Percentiles rank a stretch among this genome's conserved stretches.
Conservation (phyloP, 1,140 invertebrate species). For the Drosophila ambigua region DNA sequence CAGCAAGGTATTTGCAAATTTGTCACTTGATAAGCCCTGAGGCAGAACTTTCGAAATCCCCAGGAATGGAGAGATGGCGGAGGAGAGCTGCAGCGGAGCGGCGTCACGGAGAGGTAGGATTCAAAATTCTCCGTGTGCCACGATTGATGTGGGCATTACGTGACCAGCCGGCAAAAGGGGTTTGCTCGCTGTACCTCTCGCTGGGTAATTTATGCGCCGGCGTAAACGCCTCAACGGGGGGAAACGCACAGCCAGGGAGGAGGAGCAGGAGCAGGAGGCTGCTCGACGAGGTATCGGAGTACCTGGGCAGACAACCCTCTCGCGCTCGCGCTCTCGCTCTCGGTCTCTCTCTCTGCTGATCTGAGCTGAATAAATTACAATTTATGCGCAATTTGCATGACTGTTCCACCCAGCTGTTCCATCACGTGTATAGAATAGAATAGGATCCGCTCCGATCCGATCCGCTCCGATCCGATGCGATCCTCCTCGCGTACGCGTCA, state of each 20-base stretch:
- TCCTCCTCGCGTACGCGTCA: slow-evolving; percentile 42
- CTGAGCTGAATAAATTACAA: slow-evolving; percentile 76
- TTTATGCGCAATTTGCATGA: slow-evolving; percentile 80
- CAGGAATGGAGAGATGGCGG: slow-evolving; percentile 9
- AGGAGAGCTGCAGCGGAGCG: slow-evolving; percentile 12
- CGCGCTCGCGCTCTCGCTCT: background rate
- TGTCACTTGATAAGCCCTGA: slow-evolving; percentile 73
- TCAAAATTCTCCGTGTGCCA: slow-evolving; percentile 32
- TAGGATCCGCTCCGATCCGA: background rate
- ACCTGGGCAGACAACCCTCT: slow-evolving; percentile 44
- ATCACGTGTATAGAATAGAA: no score
- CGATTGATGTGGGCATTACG: slow-evolving; percentile 81
- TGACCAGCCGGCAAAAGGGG: slow-evolving; percentile 66
- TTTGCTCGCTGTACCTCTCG: slow-evolving; percentile 43
- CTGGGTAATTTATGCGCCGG: slow-evolving; percentile 80
- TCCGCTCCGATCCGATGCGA: background rate
- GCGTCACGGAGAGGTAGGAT: slow-evolving; percentile 6
- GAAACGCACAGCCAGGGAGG: slow-evolving; percentile 32
- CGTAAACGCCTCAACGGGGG: slow-evolving; percentile 68
- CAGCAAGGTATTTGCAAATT: slow-evolving; percentile 61
- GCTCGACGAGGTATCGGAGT: slow-evolving; percentile 17
- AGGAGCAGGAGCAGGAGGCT: slow-evolving; percentile 12
- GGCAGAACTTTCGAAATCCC: slow-evolving; percentile 21
- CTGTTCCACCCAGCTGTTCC: slow-evolving; percentile 51
- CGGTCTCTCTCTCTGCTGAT: background rate